Conservation (phyloP, 2,797 vertebrate species). For the Aselliscus stoliczkanus region DNA sequence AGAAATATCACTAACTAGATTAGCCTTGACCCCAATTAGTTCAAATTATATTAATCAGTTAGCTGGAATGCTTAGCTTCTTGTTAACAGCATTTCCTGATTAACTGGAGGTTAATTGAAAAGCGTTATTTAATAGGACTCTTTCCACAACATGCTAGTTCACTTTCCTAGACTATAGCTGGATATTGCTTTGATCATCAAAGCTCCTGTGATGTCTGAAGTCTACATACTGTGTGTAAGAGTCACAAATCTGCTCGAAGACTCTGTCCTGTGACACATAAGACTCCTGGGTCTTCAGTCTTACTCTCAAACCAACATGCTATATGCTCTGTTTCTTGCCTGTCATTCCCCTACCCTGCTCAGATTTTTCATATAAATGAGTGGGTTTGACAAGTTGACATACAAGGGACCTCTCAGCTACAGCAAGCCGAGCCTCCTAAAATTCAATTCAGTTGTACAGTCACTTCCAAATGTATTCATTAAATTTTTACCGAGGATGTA, state of each 20-base stretch:
- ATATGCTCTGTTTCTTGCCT: neutral
- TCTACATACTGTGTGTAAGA: neutral
- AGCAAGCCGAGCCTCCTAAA: slow-evolving; percentile 27
- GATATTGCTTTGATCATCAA: neutral
- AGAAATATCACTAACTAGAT: slow-evolving; percentile 17
- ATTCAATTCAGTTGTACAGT: neutral
- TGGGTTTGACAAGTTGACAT: slow-evolving; percentile 25
- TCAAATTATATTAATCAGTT: slow-evolving; percentile 46
- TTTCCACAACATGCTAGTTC: neutral
- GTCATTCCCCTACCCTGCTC: neutral
- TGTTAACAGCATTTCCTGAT: slow-evolving; percentile 1
- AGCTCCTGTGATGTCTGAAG: neutral
- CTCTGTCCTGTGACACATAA: neutral
- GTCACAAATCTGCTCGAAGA: neutral
- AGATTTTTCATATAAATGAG: neutral
- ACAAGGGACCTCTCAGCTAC: neutral
- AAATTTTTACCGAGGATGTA: slow-evolving; percentile 24
- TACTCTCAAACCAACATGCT: neutral
- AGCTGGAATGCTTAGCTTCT: neutral
- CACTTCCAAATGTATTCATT: neutral
- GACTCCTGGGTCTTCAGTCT: neutral
- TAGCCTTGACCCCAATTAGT: slow-evolving; percentile 1
- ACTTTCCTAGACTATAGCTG: neutral
- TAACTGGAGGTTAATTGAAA: slow-evolving; percentile 31
- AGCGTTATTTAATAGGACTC: neutral